Evolutionary conservation across 1,140 invertebrate species (phyloP), one percentile per base, ranked within the genome.

Genomic region (Globodera rostochiensis): DNA sequence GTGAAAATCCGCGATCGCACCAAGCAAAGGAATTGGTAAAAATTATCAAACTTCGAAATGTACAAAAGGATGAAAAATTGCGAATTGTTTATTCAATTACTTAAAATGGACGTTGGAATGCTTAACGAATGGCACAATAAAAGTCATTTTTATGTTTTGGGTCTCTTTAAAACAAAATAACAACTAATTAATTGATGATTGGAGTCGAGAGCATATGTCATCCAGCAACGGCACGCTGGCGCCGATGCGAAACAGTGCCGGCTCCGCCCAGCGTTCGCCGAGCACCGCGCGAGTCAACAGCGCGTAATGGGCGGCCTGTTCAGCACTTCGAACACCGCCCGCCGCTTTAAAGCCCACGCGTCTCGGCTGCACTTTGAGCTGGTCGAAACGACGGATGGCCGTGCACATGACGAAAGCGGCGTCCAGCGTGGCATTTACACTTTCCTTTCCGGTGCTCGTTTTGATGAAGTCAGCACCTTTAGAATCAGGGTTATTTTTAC

Each of bases 361-460:
- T 91, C 90, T 21, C 57, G 21, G 50, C 76, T 46, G 76, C 76
- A 70, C 25, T 57, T 11, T 64, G 4, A 50, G 19, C 21, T 92
- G 85, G 88, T 94, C 92, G 49, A 94, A 98, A 74, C 96, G 93
- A 83, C 93, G 92, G 80, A 99, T 98, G 67, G 96, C 97, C 87
- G 93, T 91, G 76, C 94, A 94, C 97, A 99, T 99, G 0, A 98
- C 94, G 36, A 97, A 91, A 7, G 96, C 96, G 74, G 95, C 93
- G 57, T 94, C 93, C 66, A 98, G 90, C 11, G 94, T 98, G 3
- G 97, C 97, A 93, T 99, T 99, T 0, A 97, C 93, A 19, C 92
- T 90, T 92, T 99, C 98, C 91, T 99, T 99, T 71, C 97, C 97
- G 4, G 98, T 99, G 0, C 96, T 98, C 47, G 97, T 99, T 91